Evolutionary conservation across 1,140 invertebrate species (phyloP).

Genomic region (Hestina assimilis): DNA sequence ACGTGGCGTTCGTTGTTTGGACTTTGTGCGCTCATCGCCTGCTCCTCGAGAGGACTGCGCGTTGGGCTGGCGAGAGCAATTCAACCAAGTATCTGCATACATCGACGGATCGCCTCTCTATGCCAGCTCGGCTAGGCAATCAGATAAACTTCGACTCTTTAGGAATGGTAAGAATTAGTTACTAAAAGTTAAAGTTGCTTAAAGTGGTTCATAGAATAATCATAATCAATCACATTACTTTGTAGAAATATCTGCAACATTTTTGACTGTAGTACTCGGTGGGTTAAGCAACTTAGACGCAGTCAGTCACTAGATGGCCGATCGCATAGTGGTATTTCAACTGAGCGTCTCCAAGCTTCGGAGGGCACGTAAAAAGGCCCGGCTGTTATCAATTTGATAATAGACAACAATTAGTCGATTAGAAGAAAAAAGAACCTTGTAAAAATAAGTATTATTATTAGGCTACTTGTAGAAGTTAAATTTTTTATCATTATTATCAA

Average conservation of each 20-base stretch:
- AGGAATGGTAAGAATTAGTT: conserved; percentile 79
- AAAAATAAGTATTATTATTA: background rate
- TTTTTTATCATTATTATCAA: background rate
- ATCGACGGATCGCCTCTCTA: conserved; percentile 96
- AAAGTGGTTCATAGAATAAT: background rate
- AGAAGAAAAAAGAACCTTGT: no score
- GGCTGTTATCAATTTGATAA: no score
- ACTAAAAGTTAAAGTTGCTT: background rate
- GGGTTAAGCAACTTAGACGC: no score
- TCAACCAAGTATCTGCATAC: conserved; percentile 91
- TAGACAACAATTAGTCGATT: no score
- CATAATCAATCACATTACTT: no score
- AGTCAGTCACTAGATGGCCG: no score
- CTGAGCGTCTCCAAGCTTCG: no score
- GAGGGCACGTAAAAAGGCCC: no score
- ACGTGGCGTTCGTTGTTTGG: conserved; percentile 85
- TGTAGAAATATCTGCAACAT: no score
- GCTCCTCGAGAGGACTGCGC: conserved; percentile 85
- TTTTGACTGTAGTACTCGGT: no score
- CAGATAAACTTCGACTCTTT: conserved; percentile 85
- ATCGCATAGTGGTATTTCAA: no score
- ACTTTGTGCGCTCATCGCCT: conserved; percentile 86
- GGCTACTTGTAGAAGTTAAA: background rate
- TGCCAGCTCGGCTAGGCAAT: conserved; percentile 88
- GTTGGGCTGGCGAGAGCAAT: conserved; percentile 85